Evolutionary conservation across 2,888 invertebrate species (phyloP), one percentile per base, ranked within the genome.

Genomic region (Lampropteryx suffumata): DNA sequence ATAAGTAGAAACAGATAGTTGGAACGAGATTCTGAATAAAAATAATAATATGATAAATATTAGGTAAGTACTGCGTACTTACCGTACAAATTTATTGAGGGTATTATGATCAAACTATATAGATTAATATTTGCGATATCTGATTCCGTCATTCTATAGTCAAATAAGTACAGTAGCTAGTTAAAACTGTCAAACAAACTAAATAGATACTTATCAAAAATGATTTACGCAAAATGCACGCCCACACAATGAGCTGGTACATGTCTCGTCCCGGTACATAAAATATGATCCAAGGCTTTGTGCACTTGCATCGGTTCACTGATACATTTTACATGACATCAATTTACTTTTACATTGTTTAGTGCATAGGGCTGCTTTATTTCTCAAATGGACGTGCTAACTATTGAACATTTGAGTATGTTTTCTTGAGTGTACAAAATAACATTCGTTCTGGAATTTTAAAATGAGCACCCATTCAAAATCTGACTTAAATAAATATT

Each of bases 401-500:
- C 9, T 17, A 13, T 14, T 14, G 10, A n/a, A 27, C 14, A 7
- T 43, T 17, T 13, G 13, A 10, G 7, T 1, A 12, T 13, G 10
- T 3, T 30, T 8, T 14, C 6, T 8, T 29, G 12, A 9, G n/a
- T n/a, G n/a, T n/a, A 30, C 11, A 39, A 6, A n/a, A 5, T n/a
- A n/a, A 21, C 21, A 34, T 13, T 29, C 17, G 8, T 29, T 13
- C n/a, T 35, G 13, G 13, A 24, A 5, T 24, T 24, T 24, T 24
- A 1, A 1, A 17, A 17, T 24, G 24, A 24, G 6, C 24, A 24
- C 24, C 24, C 1, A 42, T 49, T 28, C 11, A 28, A 49, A 30
- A n/a, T 14, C 12, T 33, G 34, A 11, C 32, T 17, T n/a, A 74
- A 35, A 79, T 75, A n/a, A n/a, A n/a, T n/a, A n/a, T n/a, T n/a